A percentile compares a stretch with the other conserved stretches of the same genome.
Conservation (phyloP, 2,113 vertebrate genomes). For the Psophia crepitans region DNA sequence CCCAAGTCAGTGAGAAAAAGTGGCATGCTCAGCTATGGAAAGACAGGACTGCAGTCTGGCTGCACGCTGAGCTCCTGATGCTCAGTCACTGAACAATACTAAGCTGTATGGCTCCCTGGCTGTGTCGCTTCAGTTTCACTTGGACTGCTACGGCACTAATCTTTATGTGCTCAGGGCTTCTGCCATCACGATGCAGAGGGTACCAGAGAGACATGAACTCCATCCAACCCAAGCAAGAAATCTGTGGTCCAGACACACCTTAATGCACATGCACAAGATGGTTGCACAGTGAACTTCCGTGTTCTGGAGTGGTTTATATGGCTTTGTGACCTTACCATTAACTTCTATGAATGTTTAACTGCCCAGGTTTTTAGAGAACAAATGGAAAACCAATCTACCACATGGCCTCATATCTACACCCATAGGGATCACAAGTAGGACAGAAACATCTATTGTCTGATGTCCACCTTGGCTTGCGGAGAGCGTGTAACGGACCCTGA, state of each 20-base stretch:
- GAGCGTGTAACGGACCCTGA: background rate
- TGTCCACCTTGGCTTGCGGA: fast-evolving
- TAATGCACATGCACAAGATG: background rate
- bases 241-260: fast-evolving
- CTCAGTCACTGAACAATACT: background rate
- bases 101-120: background rate
- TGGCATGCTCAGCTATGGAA: fast-evolving
- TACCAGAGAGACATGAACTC: background rate
- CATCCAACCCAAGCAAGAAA: background rate
- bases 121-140: background rate
- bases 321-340: background rate
- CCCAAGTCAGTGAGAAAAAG: background rate
- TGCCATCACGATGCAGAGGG: background rate
- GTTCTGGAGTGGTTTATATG: background rate
- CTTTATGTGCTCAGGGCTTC: background rate
- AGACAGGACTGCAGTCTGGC: background rate
- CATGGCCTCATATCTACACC: background rate
- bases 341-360: slow-evolving; percentile 32
- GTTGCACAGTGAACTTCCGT: fast-evolving
- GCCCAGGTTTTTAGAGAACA: background rate
- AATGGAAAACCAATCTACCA: background rate
- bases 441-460: background rate
- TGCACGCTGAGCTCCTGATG: background rate
- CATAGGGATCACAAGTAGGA: background rate
- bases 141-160: background rate